Base-by-base conservation (phyloP, 92 coral and sea anemone species). In the Siderastrea radians region DNA sequence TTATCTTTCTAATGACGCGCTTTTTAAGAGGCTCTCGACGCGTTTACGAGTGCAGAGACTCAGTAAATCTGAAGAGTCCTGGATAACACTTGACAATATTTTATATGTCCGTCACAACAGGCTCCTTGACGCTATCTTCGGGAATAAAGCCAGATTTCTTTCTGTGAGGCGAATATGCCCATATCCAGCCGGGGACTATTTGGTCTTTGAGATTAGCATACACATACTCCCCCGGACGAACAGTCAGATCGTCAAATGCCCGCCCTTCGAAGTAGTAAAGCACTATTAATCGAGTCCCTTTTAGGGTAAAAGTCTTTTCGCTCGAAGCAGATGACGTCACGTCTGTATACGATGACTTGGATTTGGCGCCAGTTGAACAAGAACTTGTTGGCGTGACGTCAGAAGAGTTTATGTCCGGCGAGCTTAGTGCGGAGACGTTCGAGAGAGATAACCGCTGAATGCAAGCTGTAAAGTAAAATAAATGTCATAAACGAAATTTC, bases 151-250 rank as follows among this genome's bases (percentile, higher is more conserved):
- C 98, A 50, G 98, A 93, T 77, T 94, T 84, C 88, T 89, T 93
- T 67, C 90, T 89, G 38, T 88, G 81, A 2, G 96, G 96, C n/a
- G 98, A 95, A 72, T 95, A 95, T 6, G 94, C 98, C 98, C 98
- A 95, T 58, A 91, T 87, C 94, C 92, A 93, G 3, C 89, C 93
- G 3, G 98, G 98, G 26, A 94, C 96, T 54, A 95, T 86, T 72
- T 95, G 98, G 85, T 95, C 98, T 73, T 95, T 95, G 10, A 95
- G 92, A 51, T 95, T 95, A 19, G 98, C 98, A 75, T 93, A 95
- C 61, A 95, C 95, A 51, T 95, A 95, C 72, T 95, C 96, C 45
- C 98, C 98, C n/a, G 98, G 94, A 13, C 80, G 79, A 9, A 91
- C 96, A 44, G 85, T 78, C 52, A 95, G 88, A 72, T 95, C 98